These are phyloP conservation scores for Stichodactyla helianthus DNA, from an alignment of 64 coral and sea anemone genomes.

Conservation along the genomic window DNA sequence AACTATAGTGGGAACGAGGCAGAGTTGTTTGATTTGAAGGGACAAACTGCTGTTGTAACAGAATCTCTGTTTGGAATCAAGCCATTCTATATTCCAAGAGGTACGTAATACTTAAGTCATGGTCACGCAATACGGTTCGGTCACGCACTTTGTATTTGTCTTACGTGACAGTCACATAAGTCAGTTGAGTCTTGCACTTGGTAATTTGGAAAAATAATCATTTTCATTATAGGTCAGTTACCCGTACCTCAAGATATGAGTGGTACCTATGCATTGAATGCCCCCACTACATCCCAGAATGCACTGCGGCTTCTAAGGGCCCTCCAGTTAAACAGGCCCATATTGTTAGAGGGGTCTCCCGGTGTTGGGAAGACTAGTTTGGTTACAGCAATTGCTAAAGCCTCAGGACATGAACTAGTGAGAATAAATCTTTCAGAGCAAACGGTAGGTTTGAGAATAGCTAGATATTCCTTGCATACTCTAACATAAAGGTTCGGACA, in stretches of 20 bases:
- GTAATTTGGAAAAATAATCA: background rate
- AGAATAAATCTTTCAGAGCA: constrained; percentile 95
- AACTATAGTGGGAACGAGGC: background rate
- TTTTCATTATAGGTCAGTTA: constrained; percentile 43
- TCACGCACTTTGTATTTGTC: background rate
- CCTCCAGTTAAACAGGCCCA: constrained; percentile 74
- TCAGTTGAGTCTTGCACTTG: background rate
- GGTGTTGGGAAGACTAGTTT: constrained; percentile 98
- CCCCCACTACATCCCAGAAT: constrained; percentile 89
- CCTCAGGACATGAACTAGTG: constrained; percentile 74
- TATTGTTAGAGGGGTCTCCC: constrained; percentile 91
- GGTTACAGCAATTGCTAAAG: constrained; percentile 90
- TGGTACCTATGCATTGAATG: constrained; percentile 65
- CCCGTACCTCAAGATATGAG: constrained; percentile 34
- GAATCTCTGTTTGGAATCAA: constrained; percentile 68
- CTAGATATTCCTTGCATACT: too few relatives aligned
- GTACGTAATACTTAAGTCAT: constrained; percentile 8
- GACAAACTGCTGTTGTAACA: background rate
- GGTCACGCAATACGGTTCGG: background rate
- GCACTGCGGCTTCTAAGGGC: constrained; percentile 67
- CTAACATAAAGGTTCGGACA: too few relatives aligned
- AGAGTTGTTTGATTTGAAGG: background rate
- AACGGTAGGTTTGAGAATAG: constrained; percentile 57
- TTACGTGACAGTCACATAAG: too few relatives aligned
- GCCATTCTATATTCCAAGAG: constrained; percentile 75